Evolutionary conservation across 2,888 invertebrate species (phyloP).

Genomic region (Noctua janthina): DNA sequence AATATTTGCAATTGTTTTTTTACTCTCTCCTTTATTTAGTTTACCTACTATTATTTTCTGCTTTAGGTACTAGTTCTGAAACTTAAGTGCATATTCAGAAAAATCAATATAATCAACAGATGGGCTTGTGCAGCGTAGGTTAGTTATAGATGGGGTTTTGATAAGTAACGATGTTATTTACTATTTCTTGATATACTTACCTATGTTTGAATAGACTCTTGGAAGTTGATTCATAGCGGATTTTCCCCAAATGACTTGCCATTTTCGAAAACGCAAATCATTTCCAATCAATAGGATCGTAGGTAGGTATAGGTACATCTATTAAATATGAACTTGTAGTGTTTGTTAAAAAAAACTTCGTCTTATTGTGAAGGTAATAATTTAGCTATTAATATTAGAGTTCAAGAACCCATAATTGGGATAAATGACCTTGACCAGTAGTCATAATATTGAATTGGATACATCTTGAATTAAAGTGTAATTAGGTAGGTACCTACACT

Average conservation of each 20-base stretch:
- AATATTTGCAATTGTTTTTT: conserved; percentile 42
- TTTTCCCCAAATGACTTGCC: conserved; percentile 40
- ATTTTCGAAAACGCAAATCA: conserved; percentile 22
- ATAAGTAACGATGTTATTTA: neutral
- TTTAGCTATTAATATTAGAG: neutral
- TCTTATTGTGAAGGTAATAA: neutral
- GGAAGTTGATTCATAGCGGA: conserved; percentile 7
- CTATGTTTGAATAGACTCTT: neutral
- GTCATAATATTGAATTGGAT: neutral
- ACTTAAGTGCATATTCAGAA: neutral
- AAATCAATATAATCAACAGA: neutral
- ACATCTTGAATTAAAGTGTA: neutral
- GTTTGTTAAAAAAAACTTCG: neutral
- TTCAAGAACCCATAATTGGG: neutral
- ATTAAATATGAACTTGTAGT: neutral
- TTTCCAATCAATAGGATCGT: conserved; percentile 3
- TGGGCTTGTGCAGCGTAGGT: neutral
- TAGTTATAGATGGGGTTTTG: neutral
- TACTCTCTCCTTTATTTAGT: neutral
- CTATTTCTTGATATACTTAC: neutral
- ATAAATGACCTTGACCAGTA: neutral
- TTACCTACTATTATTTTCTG: too few relatives aligned
- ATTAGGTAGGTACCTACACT: too few relatives aligned
- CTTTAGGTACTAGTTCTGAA: neutral
- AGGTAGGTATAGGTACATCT: neutral